phyloP scores from a whole-genome alignment of 2,113 vertebrate genomes.

The Cacatua alba region DNA sequence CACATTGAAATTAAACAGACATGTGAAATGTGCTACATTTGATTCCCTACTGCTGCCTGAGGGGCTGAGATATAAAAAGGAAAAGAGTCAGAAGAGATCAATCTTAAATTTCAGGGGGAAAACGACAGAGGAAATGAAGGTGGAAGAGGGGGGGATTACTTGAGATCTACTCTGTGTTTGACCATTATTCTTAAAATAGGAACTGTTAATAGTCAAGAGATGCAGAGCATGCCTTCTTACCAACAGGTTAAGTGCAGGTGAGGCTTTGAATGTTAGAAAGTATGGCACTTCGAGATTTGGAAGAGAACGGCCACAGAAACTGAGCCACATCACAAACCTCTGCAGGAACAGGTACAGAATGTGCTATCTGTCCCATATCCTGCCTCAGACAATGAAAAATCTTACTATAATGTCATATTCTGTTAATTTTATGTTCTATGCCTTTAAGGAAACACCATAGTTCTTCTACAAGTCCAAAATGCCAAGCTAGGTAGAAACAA shows the following conservation, averaged over 20 bases:
- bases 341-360: not conserved
- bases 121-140: not conserved
- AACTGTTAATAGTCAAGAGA: not conserved
- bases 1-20: not conserved
- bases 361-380: not conserved
- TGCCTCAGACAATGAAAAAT: not conserved
- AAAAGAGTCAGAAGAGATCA: not conserved
- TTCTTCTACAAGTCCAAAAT: not conserved
- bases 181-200: not conserved
- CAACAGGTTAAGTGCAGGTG: not conserved
- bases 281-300: not conserved
- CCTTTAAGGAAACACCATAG: not conserved
- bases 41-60: not conserved
- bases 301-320: not conserved
- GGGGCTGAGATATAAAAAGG: not conserved
- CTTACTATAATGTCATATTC: not conserved
- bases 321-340: not conserved
- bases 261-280: not conserved
- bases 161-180: not conserved
- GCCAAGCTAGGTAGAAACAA: not conserved
- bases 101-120: not conserved
- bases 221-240: not conserved
- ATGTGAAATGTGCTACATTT: rapidly evolving
- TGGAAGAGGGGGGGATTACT: not conserved
- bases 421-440: not conserved